Base-by-base conservation (phyloP, 2,888 invertebrate species). In the Scelioninae gen. 2 region DNA sequence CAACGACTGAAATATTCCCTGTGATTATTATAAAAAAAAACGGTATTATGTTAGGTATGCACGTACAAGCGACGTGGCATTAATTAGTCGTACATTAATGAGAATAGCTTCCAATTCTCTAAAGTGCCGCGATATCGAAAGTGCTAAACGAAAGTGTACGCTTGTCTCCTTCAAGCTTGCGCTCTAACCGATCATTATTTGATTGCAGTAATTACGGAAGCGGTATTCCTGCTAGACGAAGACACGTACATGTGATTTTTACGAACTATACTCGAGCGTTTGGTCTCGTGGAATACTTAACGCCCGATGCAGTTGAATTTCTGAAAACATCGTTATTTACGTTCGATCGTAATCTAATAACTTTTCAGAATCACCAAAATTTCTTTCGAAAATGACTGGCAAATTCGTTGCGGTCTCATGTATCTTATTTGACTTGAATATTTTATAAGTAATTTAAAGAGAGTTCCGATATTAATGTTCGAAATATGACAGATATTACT, bases 121-220 rank as follows among this genome's bases (percentile, higher is more conserved):
- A 53, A 58, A 68, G 71, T 63, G 63, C 37, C 48, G 37, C 31
- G 46, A 63, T 46, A 69, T 69, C 72, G 74, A 68, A 72, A 50
- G 39, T 57, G 37, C 46, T 25, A 19, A 60, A 52, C 65, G 55
- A 65, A 69, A 73, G 68, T 71, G 73, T 63, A 65, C 35, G 64
- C 52, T 48, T 57, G 46, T 41, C 50, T 64, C 16, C 55, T 68
- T 35, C 6, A 68, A 50, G 31, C 55, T 18, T 31, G 50, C 35
- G 37, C 61, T 37, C 45, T 48, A 68, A 67, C 63, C 67, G 41
- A 71, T 75, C 69, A 75, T 74, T 74, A 73, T 75, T 76, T 75
- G 64, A 72, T 74, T 72, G 58, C 33, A 10, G 69, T 69, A 60
- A 72, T 75, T 72, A 60, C 37, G 46, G 60, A 64, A 63, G 45